Evolutionary conservation across 1,140 invertebrate species (phyloP).

Genomic region (Trichomalopsis sarcophagae): DNA sequence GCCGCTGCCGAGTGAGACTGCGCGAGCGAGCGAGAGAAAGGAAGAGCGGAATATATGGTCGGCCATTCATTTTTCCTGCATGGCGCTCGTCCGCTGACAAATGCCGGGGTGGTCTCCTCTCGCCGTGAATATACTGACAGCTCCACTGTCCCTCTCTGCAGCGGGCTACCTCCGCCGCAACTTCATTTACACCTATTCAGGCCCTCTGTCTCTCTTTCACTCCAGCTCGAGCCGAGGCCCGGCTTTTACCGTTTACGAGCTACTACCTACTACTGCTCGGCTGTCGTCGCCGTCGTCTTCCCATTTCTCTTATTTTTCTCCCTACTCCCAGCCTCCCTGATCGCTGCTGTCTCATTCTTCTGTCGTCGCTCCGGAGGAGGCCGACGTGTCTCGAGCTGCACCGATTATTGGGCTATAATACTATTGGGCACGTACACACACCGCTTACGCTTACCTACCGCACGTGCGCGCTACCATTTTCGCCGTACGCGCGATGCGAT

Average conservation of each 20-base stretch:
- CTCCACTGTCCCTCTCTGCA: constrained; percentile 61
- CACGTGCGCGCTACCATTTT: too few relatives aligned
- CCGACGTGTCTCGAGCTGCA: background rate
- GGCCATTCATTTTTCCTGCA: constrained; percentile 41
- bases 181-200: constrained; percentile 74
- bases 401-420: background rate
- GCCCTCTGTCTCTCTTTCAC: constrained; percentile 4
- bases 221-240: constrained; percentile 48
- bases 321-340: too few relatives aligned
- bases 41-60: constrained; percentile 23
- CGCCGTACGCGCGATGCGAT: background rate
- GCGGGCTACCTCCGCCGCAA: constrained; percentile 64
- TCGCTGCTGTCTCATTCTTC: too few relatives aligned
- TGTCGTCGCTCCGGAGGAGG: background rate
- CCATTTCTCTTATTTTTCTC: constrained; percentile 43
- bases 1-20: background rate
- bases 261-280: constrained; percentile 43
- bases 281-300: constrained; percentile 50
- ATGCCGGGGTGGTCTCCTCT: constrained; percentile 56
- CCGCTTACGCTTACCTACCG: constrained; percentile 20
- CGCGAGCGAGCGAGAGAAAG: background rate
- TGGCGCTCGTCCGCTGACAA: constrained; percentile 53
- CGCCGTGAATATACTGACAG: background rate
- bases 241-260: constrained; percentile 69
- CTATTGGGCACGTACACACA: too few relatives aligned